These are phyloP conservation scores for Panorpa germanica DNA, from an alignment of 2,888 invertebrate genomes.

Conservation along the genomic window DNA sequence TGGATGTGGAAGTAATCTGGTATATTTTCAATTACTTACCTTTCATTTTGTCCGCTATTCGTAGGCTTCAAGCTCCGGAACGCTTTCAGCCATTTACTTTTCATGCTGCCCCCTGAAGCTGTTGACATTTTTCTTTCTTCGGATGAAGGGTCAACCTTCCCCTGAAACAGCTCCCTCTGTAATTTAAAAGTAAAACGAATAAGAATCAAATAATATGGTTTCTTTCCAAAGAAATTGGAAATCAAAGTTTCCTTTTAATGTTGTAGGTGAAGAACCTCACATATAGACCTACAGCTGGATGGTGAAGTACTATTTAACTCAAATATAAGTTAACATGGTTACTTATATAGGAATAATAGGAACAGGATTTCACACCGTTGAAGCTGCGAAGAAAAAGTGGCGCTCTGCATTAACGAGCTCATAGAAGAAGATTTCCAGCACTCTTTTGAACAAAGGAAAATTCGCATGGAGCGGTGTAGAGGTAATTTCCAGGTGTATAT, in stretches of 20 bases:
- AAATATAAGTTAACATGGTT: slow-evolving; percentile 25
- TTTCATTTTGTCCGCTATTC: slow-evolving; percentile 35
- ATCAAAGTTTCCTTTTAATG: no score
- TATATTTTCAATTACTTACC: no score
- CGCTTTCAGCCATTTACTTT: slow-evolving; percentile 94
- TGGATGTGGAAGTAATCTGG: no score
- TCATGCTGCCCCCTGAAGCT: slow-evolving; percentile 75
- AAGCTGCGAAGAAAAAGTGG: slow-evolving; percentile 28
- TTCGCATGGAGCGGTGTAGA: no score
- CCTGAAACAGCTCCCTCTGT: slow-evolving; percentile 72
- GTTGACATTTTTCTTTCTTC: slow-evolving; percentile 72
- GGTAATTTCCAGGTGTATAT: no score
- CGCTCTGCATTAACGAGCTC: slow-evolving; percentile 24
- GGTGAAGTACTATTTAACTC: slow-evolving; percentile 24
- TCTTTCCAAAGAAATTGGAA: no score
- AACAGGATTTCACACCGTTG: slow-evolving; percentile 26
- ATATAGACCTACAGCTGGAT: slow-evolving; percentile 25
- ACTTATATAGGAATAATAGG: slow-evolving; percentile 25
- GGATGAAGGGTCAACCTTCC: slow-evolving; percentile 50
- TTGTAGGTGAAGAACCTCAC: no score
- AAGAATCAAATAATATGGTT: no score
- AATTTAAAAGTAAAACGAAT: slow-evolving; percentile 19
- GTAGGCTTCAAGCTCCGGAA: slow-evolving; percentile 85
- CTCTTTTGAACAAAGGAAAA: no score
- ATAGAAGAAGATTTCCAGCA: no score